A percentile compares a stretch with the other conserved stretches of the same genome.
These are phyloP conservation scores for Druon quercuslanigerum DNA, from an alignment of 1,140 invertebrate genomes.

Conservation along the genomic window DNA sequence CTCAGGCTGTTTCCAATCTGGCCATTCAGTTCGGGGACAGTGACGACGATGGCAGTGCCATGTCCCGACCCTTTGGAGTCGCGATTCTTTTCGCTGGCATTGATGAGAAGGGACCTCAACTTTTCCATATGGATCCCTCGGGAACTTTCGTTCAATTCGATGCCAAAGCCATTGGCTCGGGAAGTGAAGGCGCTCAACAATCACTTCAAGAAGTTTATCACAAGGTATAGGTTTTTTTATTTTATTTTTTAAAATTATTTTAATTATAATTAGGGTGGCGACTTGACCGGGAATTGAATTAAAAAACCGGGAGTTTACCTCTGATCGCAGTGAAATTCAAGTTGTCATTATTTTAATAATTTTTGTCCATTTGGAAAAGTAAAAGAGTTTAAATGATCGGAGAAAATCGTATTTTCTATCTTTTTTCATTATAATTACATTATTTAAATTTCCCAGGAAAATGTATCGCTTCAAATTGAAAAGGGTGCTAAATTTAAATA, in stretches of 20 bases:
- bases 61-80: constrained; percentile 99
- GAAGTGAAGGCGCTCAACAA: constrained; percentile 99
- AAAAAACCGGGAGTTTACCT: too few species aligned
- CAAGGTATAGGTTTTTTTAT: constrained; percentile 78
- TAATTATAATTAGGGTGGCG: not conserved
- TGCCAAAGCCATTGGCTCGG: constrained; percentile 99
- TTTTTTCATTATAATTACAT: too few species aligned
- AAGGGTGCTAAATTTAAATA: too few species aligned
- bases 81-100: constrained; percentile 93
- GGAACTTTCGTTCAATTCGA: constrained; percentile 98
- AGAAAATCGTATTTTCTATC: too few species aligned
- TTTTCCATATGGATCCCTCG: constrained; percentile 99
- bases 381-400: too few species aligned
- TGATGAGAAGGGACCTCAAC: constrained; percentile 89
- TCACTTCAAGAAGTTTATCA: constrained; percentile 92
- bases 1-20: constrained; percentile 98
- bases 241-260: too few species aligned
- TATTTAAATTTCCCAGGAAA: too few species aligned
- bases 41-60: constrained; percentile 96
- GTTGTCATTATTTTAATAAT: too few species aligned
- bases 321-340: too few species aligned
- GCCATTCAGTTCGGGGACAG: constrained; percentile 99
- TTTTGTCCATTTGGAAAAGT: too few species aligned
- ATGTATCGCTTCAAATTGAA: too few species aligned
- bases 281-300: too few species aligned